Base-by-base conservation (phyloP, 2,797 vertebrate genomes). In the Myoxocephalus aenaeus region DNA sequence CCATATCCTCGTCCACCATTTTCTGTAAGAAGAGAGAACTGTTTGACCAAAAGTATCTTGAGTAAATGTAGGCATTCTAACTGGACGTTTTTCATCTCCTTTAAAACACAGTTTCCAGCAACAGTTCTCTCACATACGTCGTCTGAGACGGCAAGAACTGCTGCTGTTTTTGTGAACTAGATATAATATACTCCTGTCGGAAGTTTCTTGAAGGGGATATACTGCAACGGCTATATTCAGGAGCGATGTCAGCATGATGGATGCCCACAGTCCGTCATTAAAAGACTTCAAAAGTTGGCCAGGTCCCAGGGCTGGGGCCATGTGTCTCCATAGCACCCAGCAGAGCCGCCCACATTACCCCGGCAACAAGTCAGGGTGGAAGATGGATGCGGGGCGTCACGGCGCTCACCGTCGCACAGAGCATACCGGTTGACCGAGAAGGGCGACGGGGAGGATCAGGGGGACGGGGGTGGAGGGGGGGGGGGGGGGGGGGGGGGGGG, bases 301-400 rank as follows among this genome's bases (percentile, higher is more conserved):
- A 0, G 66, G 66, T 89, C 81, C 84, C 51, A 73, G 79, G 83
- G 66, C 82, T 64, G 54, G 25, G 72, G 5, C 18, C 14, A 64
- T 63, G 65, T 86, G 80, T 86, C 68, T 88, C 81, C 50, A 20
- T 58, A 77, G 83, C 13, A 7, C 73, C 76, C 67, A 76, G 68
- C 74, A 56, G 63, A 80, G 62, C 77, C 57, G 34, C 71, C 73
- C 59, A 51, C 65, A 76, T 87, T 80, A 71, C 36, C 73, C 65
- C 48, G 64, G 83, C 80, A 85, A 84, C 86, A 84, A 86, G 81
- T 85, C 80, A 71, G 56, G 54, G 32, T 46, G 34, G 78, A 85
- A 92, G 92, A 94, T 82, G 77, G 84, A 93, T 92, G 84, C 15
- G 34, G 25, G 75, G 75, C 59, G 48, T 36, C 57, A 64, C 14